Conservation (phyloP, 2,888 invertebrate species). For the Notodonta dromedarius region DNA sequence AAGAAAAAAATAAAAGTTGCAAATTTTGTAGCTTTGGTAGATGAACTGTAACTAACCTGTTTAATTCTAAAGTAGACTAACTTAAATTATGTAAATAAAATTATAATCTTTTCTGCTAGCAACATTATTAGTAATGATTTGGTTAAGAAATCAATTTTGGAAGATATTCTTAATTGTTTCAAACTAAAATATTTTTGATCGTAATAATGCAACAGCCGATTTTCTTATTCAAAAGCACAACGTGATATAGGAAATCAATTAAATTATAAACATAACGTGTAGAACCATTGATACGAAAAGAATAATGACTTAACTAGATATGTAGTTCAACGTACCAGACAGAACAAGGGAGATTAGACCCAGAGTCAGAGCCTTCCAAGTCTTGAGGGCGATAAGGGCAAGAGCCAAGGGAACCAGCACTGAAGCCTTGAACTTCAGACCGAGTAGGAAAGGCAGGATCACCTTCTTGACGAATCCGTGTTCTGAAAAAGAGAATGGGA, state of each 20-base stretch:
- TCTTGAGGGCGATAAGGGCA: conserved; percentile 93
- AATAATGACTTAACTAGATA: background rate
- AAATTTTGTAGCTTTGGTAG: background rate
- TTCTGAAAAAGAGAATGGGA: conserved; percentile 80
- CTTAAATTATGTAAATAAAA: background rate
- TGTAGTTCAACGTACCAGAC: conserved; percentile 81
- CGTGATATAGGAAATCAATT: background rate
- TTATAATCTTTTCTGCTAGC: background rate
- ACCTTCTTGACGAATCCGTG: conserved; percentile 93
- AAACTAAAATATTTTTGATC: no score
- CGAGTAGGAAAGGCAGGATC: conserved; percentile 92
- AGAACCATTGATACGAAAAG: no score
- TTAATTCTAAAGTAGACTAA: no score
- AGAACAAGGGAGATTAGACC: conserved; percentile 93
- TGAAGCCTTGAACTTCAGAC: conserved; percentile 93
- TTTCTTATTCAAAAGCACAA: background rate
- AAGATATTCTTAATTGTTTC: no score
- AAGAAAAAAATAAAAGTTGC: conserved; percentile 11
- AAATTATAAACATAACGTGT: no score
- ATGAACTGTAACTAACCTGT: no score
- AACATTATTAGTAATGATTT: no score
- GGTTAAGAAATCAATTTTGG: no score
- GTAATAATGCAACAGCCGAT: background rate
- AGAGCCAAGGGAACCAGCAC: conserved; percentile 92
- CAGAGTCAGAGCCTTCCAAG: conserved; percentile 95